Conservation (phyloP, 1,140 invertebrate species). For the Lithobius niger region DNA sequence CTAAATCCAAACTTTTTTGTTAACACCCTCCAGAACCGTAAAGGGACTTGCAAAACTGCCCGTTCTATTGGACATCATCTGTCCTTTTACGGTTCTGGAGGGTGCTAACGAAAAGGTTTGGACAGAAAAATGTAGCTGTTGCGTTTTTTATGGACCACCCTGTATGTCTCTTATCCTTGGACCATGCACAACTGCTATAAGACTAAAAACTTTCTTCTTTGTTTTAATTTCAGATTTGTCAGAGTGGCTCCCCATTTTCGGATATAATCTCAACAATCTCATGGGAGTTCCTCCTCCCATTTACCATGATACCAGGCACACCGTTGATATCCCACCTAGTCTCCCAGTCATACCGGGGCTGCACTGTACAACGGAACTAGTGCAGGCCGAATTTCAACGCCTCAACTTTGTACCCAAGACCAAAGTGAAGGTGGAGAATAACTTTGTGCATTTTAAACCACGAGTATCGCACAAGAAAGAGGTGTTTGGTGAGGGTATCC, state of each 20-base stretch:
- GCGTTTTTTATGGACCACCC: no score
- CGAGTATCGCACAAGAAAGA: constrained; percentile 64
- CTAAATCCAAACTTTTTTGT: no score
- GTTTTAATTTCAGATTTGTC: constrained; percentile 44
- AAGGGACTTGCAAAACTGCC: no score
- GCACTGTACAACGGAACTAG: constrained; percentile 69
- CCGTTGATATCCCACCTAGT: constrained; percentile 14
- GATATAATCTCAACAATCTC: constrained; percentile 72
- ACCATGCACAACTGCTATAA: no score
- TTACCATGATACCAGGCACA: constrained; percentile 21
- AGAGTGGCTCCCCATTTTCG: constrained; percentile 74
- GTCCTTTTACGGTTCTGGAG: no score
- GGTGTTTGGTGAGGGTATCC: constrained; percentile 77
- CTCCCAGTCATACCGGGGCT: constrained; percentile 67
- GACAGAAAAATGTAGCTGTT: no score
- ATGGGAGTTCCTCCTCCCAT: constrained; percentile 40
- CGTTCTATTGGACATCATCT: no score
- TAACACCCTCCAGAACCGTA: no score
- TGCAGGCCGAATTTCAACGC: constrained; percentile 62
- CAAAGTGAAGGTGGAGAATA: constrained; percentile 62
- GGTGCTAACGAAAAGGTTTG: no score
- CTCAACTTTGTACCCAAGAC: constrained; percentile 69
- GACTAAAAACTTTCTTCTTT: background rate
- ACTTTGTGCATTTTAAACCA: constrained; percentile 56
- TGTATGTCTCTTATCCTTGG: no score